Percentiles rank a stretch among this genome's conserved stretches.
Evolutionary conservation across 2,888 invertebrate genomes (phyloP).

Genomic region (Gordius sp.): DNA sequence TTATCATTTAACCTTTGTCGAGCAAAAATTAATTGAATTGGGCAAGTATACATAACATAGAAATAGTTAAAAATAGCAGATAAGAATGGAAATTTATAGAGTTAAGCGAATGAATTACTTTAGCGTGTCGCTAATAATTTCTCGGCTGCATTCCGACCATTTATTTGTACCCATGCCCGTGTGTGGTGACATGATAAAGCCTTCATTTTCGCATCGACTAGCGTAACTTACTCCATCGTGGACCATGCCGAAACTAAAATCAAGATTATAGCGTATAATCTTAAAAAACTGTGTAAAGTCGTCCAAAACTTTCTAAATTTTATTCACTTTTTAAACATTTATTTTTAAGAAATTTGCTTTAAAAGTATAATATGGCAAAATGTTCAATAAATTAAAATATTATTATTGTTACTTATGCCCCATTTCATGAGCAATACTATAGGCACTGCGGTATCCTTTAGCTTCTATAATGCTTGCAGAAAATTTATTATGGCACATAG

Average conservation of each 20-base stretch:
- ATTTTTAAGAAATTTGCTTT: no score
- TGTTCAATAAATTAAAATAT: neutral
- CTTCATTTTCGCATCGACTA: constrained; percentile 6
- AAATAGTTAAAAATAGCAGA: no score
- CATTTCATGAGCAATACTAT: constrained; percentile 25
- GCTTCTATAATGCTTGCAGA: constrained; percentile 16
- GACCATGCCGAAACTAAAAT: constrained; percentile 27
- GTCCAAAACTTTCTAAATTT: no score
- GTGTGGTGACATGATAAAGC: constrained; percentile 14
- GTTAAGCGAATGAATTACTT: constrained; percentile 11
- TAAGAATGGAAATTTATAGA: neutral
- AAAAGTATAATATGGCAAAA: no score
- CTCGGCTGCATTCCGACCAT: constrained; percentile 14
- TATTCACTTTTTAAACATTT: no score
- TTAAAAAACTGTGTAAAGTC: no score
- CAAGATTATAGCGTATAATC: no score
- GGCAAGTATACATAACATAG: no score
- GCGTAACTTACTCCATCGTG: constrained; percentile 24
- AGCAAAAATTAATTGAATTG: no score
- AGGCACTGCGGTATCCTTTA: constrained; percentile 15
- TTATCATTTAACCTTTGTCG: no score
- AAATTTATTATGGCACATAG: constrained; percentile 16
- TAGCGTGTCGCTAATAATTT: constrained; percentile 10
- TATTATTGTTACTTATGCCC: constrained; percentile 25
- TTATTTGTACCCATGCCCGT: constrained; percentile 16